These are phyloP conservation scores for Drosophila albomicans DNA, from an alignment of 1,140 invertebrate genomes.

Conservation along the genomic window DNA sequence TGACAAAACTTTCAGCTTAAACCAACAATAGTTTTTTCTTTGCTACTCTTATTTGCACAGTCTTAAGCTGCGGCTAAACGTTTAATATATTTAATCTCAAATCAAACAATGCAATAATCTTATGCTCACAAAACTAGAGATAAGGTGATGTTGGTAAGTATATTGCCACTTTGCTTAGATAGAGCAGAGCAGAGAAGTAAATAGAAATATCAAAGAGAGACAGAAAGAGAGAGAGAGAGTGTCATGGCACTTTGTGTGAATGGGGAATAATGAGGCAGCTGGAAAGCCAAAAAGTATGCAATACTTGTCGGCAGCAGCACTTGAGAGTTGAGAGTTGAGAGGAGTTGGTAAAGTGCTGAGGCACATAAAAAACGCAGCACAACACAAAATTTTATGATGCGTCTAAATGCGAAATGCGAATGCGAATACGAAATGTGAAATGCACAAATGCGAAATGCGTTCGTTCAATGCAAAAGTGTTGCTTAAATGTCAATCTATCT, in stretches of 20 bases:
- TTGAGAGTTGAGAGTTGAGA: conserved; percentile 30
- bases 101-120: conserved; percentile 29
- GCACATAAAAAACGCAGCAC: conserved; percentile 62
- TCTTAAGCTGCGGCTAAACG: not conserved
- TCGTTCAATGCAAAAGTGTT: conserved; percentile 73
- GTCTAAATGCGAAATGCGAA: conserved; percentile 77
- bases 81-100: not conserved
- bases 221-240: not conserved
- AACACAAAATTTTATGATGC: conserved; percentile 79
- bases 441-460: too few relatives aligned
- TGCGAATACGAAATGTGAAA: conserved; percentile 25
- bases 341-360: conserved; percentile 56
- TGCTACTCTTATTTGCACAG: too few relatives aligned
- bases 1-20: too few relatives aligned
- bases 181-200: not conserved
- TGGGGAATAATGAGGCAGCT: conserved; percentile 39
- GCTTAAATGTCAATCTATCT: conserved; percentile 83
- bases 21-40: too few relatives aligned
- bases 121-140: conserved; percentile 16
- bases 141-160: conserved; percentile 19
- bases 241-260: conserved; percentile 10
- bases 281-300: conserved; percentile 74
- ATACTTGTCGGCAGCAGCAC: conserved; percentile 41
- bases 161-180: conserved; percentile 3
- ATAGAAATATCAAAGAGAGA: not conserved